These are phyloP conservation scores for Chitala chitala DNA, from an alignment of 2,113 vertebrate genomes.

Conservation along the genomic window DNA sequence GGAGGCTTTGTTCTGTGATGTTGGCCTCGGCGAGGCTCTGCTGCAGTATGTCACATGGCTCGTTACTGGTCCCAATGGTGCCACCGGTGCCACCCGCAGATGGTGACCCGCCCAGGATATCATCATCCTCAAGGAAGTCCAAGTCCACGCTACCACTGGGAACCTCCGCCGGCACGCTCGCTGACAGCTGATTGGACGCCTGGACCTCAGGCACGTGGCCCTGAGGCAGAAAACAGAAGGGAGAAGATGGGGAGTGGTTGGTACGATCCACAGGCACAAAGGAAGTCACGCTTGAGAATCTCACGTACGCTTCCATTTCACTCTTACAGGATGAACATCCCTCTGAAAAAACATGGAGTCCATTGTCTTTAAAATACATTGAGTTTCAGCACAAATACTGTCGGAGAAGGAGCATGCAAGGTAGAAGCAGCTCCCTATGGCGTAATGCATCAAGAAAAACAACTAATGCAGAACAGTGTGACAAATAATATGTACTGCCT, in stretches of 20 bases:
- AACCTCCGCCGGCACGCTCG: conserved; percentile 57
- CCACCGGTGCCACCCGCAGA: conserved; percentile 47
- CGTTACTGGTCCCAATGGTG: conserved; percentile 64
- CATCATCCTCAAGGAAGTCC: conserved; percentile 90
- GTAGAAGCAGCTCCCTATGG: too few relatives aligned
- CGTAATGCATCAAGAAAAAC: too few relatives aligned
- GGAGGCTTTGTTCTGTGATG: conserved; percentile 91
- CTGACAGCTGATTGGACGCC: conserved; percentile 75
- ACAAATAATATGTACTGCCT: too few relatives aligned
- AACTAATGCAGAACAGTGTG: too few relatives aligned
- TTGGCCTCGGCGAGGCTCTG: conserved; percentile 95
- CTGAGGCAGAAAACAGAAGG: conserved; percentile 47
- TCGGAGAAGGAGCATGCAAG: too few relatives aligned
- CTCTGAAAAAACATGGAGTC: background rate
- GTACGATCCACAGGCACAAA: background rate
- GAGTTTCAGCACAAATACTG: too few relatives aligned
- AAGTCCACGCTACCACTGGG: conserved; percentile 85
- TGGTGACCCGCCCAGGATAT: conserved; percentile 81
- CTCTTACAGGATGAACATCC: background rate
- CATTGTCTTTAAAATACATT: background rate
- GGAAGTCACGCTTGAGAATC: background rate
- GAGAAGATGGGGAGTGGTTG: background rate
- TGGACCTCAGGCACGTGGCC: conserved; percentile 80
- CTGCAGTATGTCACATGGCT: conserved; percentile 94
- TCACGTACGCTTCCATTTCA: background rate